A percentile compares a stretch with the other conserved stretches of the same genome.
These are phyloP conservation scores for Drosophila quinaria DNA, from an alignment of 2,888 invertebrate species.

Conservation along the genomic window DNA sequence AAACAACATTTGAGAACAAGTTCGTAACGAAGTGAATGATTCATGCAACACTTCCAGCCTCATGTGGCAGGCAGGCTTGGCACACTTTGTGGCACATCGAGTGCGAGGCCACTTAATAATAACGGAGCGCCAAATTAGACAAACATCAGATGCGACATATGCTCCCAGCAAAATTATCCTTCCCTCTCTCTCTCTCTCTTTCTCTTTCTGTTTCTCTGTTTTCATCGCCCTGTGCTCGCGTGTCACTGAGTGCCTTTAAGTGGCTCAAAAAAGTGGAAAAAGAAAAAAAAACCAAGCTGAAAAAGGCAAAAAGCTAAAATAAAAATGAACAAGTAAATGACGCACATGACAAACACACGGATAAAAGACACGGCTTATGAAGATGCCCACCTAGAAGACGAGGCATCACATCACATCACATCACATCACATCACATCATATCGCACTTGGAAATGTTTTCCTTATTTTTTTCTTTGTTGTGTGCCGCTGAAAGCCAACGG, in stretches of 20 bases:
- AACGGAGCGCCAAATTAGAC: constrained; percentile 55
- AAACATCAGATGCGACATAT: constrained; percentile 56
- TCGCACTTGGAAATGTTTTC: constrained; percentile 42
- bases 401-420: constrained; percentile 10
- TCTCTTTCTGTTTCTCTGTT: background rate
- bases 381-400: constrained; percentile 53
- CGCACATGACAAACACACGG: constrained; percentile 44
- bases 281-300: constrained; percentile 20
- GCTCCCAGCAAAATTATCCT: constrained; percentile 8
- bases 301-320: constrained; percentile 26
- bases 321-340: constrained; percentile 59
- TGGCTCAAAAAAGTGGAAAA: constrained; percentile 41
- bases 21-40: constrained; percentile 39
- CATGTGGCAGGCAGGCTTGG: constrained; percentile 3
- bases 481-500: constrained; percentile 44
- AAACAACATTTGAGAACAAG: constrained; percentile 7
- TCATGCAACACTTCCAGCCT: constrained; percentile 37
- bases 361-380: constrained; percentile 49
- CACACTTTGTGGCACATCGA: constrained; percentile 33
- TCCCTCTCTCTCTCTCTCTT: background rate
- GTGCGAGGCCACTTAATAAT: constrained; percentile 57
- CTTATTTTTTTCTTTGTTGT: background rate
- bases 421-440: constrained; percentile 19
- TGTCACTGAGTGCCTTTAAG: constrained; percentile 42
- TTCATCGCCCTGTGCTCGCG: constrained; percentile 15